Base-by-base conservation (phyloP, 2,797 vertebrate species). In the Ctenopoma multispine region DNA sequence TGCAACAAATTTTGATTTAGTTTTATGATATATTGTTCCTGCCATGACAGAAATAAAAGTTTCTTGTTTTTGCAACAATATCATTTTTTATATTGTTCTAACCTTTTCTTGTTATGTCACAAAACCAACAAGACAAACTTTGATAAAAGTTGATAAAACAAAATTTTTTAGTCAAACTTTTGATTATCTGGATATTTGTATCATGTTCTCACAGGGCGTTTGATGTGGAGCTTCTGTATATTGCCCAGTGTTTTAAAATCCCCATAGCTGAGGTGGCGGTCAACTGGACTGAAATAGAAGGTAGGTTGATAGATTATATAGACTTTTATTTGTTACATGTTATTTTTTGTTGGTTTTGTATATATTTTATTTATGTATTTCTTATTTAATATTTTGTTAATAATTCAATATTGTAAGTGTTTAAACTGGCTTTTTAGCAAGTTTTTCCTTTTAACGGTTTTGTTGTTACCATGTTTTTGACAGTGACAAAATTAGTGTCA, bases 221-320 rank as follows among this genome's bases (percentile, higher is more conserved):
- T 92, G 98, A 99, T 47, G 97, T 98, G 87, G 98, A 99, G 87
- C 96, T 99, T 36, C 93, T 99, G 47, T 98, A 96, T 70, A 97
- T 99, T 57, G 97, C 97, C 64, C 97, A 98, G 89, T 91, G 89
- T 76, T 96, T 96, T 73, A 94, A 95, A 85, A 98, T 99, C 87
- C 98, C 97, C 81, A 88, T 98, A 88, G 95, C 96, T 66, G 98
- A 99, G 90, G 95, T 99, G 88, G 97, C 97, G 9, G 97, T 99
- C 76, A 98, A 97, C 91, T 99, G 98, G 98, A 99, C 96, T 54
- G 98, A 99, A 95, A 97, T 99, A 89, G 98, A 98, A 95, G 98
- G 98, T 98, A 68, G 63, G 56, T 60, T 73, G 77, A 57, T 69
- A 43, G 61, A 77, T 77, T 47, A 53, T 80, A 69, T 51, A 41